Base-by-base conservation (phyloP, 2,113 vertebrate genomes). In the Anoplopoma fimbria region DNA sequence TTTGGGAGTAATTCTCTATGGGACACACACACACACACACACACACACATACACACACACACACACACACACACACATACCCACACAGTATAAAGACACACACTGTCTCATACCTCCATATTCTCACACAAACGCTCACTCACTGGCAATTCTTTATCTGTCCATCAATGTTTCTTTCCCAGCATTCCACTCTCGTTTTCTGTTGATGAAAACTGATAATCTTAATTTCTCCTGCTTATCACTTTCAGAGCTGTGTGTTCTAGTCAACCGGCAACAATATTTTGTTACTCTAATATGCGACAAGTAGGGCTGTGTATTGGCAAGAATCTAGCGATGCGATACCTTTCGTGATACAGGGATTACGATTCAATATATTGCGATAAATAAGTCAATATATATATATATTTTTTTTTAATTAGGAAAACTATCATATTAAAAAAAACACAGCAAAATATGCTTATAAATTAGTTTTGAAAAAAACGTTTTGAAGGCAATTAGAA, bases 21-120 rank as follows among this genome's bases (percentile, higher is more conserved):
- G 69, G 27, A 79, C 74, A 75, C 72, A 71, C 1, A 67, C 58
- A 42, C 47, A 74, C 51, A 79, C 75, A 34, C 6, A 47, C 2
- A 65, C 2, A 13, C 10, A 68, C 21, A 40, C 3, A 15, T 4
- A 51, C 17, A n/a, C 49, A n/a, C 23, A 53, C 51, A n/a, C 51
- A 55, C 8, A 51, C 4, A 53, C 19, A 47, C 5, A 71, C 29
- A 70, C n/a, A 51, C 27, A 23, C 3, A 15, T 4, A 51, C 17
- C 10, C 49, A n/a, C 23, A 53, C 51, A n/a, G n/a, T 23, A 55
- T 3, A 51, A 3, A 53, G 6, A 47, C 5, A 71, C 29, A 70
- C n/a, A 51, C 27, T 19, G 3, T 7, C 25, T 51, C 63, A 25
- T 19, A 19, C 65, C 72, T 36, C 19, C 31, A 49, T 9, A 13